phyloP scores from a whole-genome alignment of 2,888 invertebrate genomes.

The Orthosia incerta region DNA sequence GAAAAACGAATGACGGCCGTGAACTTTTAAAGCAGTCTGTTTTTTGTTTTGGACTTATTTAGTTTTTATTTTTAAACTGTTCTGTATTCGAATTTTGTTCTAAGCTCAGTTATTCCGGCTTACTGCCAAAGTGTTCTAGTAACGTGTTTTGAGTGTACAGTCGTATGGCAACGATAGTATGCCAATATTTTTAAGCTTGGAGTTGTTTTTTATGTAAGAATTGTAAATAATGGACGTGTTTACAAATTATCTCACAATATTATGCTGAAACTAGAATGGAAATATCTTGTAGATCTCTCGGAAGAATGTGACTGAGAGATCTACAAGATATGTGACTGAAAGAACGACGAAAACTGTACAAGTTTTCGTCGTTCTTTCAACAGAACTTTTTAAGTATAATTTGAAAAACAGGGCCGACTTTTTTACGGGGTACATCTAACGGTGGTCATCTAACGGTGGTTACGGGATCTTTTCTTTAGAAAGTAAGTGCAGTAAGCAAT shows the following conservation, averaged over 20 bases:
- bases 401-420: background rate
- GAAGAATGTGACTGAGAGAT: background rate
- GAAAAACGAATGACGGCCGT: slow-evolving; percentile 52
- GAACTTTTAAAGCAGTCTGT: slow-evolving; percentile 49
- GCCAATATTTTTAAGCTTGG: slow-evolving; percentile 41
- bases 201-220: background rate
- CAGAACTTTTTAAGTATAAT: background rate
- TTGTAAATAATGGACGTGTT: slow-evolving; percentile 16
- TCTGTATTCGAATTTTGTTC: slow-evolving; percentile 13
- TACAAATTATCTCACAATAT: slow-evolving; percentile 6
- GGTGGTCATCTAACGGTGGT: too few species aligned
- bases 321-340: too few species aligned
- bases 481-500: background rate
- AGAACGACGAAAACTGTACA: too few species aligned
- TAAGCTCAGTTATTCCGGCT: slow-evolving; percentile 48
- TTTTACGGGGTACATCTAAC: background rate
- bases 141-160: slow-evolving; percentile 11
- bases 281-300: background rate
- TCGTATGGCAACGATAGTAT: slow-evolving; percentile 29
- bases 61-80: slow-evolving; percentile 48
- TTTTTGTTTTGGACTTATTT: slow-evolving; percentile 38
- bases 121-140: slow-evolving; percentile 47
- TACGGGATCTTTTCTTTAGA: background rate
- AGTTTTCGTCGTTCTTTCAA: background rate
- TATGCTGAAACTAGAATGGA: background rate